Evolutionary conservation across 2,888 invertebrate species (phyloP).

Genomic region (Clepsis dumicolana): DNA sequence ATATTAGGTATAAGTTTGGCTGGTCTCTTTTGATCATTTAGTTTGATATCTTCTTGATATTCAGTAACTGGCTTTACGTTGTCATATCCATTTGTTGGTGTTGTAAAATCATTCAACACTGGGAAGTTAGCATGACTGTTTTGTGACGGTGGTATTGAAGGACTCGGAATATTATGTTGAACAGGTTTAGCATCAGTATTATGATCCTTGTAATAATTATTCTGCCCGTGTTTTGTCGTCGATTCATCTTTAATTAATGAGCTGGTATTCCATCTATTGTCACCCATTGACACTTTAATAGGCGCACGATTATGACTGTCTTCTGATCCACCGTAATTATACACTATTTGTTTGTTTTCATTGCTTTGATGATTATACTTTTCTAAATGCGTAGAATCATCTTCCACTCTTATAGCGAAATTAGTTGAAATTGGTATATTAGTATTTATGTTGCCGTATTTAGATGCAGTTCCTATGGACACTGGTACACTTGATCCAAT

Average conservation of each 20-base stretch:
- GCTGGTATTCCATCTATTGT: constrained; percentile 77
- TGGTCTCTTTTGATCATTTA: constrained; percentile 63
- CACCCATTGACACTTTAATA: constrained; percentile 59
- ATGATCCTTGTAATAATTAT: constrained; percentile 46
- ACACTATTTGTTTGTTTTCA: constrained; percentile 57
- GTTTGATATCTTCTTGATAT: constrained; percentile 57
- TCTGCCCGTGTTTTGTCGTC: constrained; percentile 15
- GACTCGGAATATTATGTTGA: constrained; percentile 48
- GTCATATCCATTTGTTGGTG: constrained; percentile 47
- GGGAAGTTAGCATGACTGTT: constrained; percentile 84
- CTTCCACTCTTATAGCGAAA: constrained; percentile 81
- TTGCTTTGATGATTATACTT: constrained; percentile 65
- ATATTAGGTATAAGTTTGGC: constrained; percentile 73
- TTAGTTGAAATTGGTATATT: constrained; percentile 83
- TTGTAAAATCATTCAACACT: constrained; percentile 69
- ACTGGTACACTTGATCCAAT: constrained; percentile 75
- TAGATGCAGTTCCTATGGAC: constrained; percentile 62
- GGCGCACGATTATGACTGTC: constrained; percentile 55
- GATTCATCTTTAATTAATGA: constrained; percentile 48
- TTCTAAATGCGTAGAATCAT: constrained; percentile 66
- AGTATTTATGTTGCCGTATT: constrained; percentile 69
- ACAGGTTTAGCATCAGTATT: constrained; percentile 45
- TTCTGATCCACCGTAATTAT: constrained; percentile 45
- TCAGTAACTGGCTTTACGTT: constrained; percentile 63
- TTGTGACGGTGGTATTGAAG: constrained; percentile 57